These are phyloP conservation scores for Octopus sinensis DNA, from an alignment of 1,140 invertebrate species.

Conservation along the genomic window DNA sequence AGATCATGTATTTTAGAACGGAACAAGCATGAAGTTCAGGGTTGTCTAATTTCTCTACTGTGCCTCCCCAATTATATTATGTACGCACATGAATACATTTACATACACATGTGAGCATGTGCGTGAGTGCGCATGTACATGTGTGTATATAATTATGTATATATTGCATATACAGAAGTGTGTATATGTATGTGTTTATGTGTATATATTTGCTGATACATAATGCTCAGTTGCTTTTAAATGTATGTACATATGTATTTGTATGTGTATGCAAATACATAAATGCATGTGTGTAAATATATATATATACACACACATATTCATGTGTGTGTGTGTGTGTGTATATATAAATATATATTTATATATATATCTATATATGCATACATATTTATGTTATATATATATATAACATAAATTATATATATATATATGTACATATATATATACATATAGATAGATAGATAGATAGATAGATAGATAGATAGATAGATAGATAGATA, in stretches of 20 bases:
- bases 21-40: too few species aligned
- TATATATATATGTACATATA: not conserved
- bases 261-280: not conserved
- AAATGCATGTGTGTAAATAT: not conserved
- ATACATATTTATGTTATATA: not conserved
- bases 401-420: not conserved
- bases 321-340: not conserved
- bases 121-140: not conserved
- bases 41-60: too few species aligned
- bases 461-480: too few species aligned
- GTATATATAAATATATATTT: not conserved
- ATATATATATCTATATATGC: not conserved
- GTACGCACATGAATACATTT: too few species aligned
- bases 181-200: not conserved
- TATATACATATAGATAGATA: too few species aligned
- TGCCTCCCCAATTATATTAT: too few species aligned
- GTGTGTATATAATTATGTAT: not conserved
- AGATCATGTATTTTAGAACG: too few species aligned
- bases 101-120: too few species aligned
- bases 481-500: too few species aligned
- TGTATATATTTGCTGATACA: not conserved
- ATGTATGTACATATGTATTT: not conserved
- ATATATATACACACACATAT: not conserved
- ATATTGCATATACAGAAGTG: not conserved
- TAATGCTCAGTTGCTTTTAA: not conserved